phyloP scores from a whole-genome alignment of 2,113 vertebrate species.

The Abramis brama region DNA sequence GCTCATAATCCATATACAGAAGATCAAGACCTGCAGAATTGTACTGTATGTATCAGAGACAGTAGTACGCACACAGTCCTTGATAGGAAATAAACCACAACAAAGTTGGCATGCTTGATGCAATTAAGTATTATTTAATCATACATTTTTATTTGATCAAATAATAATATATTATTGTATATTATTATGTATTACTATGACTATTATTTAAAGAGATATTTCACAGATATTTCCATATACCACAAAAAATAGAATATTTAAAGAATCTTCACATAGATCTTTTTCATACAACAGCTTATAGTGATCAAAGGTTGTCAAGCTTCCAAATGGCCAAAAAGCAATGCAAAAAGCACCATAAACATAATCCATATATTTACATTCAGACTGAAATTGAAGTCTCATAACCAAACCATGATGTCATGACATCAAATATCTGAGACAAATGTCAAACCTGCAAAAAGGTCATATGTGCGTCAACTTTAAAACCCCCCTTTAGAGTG shows the following conservation, averaged over 20 bases:
- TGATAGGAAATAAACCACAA: background rate
- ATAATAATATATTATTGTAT: no score
- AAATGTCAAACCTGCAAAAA: background rate
- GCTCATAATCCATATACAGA: conserved; percentile 34
- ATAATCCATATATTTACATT: background rate
- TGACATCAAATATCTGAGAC: conserved; percentile 7
- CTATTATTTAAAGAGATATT: background rate
- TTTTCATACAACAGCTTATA: background rate
- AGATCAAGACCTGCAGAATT: background rate
- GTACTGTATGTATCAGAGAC: background rate
- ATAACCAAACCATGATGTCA: background rate
- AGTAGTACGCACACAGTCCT: background rate
- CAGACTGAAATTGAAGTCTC: background rate
- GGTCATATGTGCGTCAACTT: conserved; percentile 6
- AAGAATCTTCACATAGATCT: background rate
- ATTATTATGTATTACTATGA: no score
- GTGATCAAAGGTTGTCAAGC: background rate
- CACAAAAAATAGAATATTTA: background rate
- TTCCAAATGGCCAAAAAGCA: background rate
- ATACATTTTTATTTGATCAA: background rate
- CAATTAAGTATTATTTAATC: background rate
- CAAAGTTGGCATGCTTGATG: background rate
- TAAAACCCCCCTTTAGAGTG: background rate
- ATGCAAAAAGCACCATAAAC: background rate
- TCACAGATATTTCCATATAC: background rate